Evolutionary conservation across 35 echinoderm and acorn worm species (phyloP), one percentile per base, ranked within the genome.

Genomic region (Apostichopus japonicus): DNA sequence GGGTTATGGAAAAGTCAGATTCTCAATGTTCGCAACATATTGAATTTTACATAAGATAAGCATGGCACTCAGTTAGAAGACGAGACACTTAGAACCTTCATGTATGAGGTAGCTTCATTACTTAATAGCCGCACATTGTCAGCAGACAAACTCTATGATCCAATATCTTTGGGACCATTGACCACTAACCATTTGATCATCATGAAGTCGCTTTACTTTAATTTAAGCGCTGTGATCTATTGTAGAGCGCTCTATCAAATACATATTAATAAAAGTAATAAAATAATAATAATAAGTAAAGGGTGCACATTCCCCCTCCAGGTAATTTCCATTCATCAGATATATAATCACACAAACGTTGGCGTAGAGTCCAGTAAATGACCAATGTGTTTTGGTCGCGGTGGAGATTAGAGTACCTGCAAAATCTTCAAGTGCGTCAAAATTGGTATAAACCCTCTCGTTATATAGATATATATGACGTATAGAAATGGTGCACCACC

Each of bases 61-160:
- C 23, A 24, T 8, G 86, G 93, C 4, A 70, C 86, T 33, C 93
- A 97, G 23, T 78, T 97, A 17, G 93, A 91, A 67, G 93, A 97
- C 53, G 96, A 97, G 54, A 93, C 96, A 22, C 91, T 97, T 11
- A 72, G 93, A 14, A 95, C 96, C 19, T 77, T 97, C 17, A 97
- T 97, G 84, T 78, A 73, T 25, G 92, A 97, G 76, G 96, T 90
- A 23, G 80, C 51, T 16, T 72, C 93, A 73, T 24, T 65, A 87
- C 5, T 61, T 61, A 61, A 61, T 61, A 61, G 57, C 13, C 57
- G 7, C 13, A 0, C 57, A 61, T 61, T 10, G 57, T 10, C 57
- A 61, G 57, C 13, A 1, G 13, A 61, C 57, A 61, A 72, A 24
- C n/a, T 95, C 1, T 93, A 95, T 81, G 92, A 98, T 59, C 90